phyloP scores from a whole-genome alignment of 2,888 invertebrate species.

The Tipula helvola region DNA sequence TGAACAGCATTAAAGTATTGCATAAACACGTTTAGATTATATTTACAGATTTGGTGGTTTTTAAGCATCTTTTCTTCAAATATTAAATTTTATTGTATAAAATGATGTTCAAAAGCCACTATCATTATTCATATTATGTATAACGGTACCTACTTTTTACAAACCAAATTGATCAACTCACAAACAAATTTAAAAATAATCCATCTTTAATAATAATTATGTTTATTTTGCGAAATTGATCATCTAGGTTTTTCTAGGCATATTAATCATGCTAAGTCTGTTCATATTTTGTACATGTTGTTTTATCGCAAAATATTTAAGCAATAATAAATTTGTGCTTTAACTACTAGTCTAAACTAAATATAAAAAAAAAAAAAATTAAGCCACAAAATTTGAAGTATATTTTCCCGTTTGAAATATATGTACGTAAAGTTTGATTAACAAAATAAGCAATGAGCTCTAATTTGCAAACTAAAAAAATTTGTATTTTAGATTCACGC shows the following conservation, averaged over 20 bases:
- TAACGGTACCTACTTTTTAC: no score
- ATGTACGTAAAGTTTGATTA: neutral
- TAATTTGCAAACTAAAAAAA: neutral
- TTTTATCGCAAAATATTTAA: neutral
- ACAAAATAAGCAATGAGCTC: neutral
- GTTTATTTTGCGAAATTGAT: neutral
- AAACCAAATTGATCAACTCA: no score
- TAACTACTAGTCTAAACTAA: neutral
- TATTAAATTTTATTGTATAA: neutral
- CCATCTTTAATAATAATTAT: neutral
- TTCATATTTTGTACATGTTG: neutral
- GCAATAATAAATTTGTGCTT: neutral
- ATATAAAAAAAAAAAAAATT: neutral
- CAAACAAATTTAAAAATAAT: no score
- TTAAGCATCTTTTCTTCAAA: neutral
- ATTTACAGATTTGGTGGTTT: neutral
- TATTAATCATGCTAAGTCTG: neutral
- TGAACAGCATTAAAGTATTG: neutral
- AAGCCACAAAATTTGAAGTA: neutral
- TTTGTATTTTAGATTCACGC: neutral
- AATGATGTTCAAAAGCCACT: neutral
- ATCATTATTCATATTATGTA: neutral
- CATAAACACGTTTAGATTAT: neutral
- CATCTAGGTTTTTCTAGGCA: neutral
- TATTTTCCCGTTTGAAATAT: neutral